phyloP scores from a whole-genome alignment of 2,113 vertebrate genomes.

The Junco hyemalis region DNA sequence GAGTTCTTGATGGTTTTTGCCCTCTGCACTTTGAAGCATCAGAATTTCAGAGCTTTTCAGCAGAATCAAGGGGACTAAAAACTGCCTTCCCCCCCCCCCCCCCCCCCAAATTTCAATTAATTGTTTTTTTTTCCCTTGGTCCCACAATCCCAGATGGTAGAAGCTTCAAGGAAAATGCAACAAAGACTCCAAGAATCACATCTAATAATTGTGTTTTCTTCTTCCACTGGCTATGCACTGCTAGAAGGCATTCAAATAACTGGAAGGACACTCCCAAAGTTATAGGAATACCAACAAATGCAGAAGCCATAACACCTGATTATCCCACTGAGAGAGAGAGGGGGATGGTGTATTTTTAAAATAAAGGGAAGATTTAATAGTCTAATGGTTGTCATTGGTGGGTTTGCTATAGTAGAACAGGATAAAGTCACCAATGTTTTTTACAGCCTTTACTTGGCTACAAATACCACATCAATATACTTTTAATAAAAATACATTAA shows the following conservation, averaged over 20 bases:
- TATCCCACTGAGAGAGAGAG: background rate
- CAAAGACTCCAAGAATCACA: background rate
- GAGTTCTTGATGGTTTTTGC: background rate
- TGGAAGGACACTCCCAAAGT: background rate
- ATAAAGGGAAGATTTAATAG: background rate
- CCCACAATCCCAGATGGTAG: background rate
- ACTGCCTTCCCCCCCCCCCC: rapidly evolving
- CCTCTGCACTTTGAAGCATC: background rate
- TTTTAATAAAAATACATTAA: background rate
- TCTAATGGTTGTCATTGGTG: background rate
- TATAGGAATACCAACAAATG: background rate
- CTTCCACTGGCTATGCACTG: background rate
- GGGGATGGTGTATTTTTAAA: background rate
- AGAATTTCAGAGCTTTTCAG: background rate
- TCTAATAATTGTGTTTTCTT: background rate
- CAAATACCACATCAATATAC: background rate
- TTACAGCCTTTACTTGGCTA: background rate
- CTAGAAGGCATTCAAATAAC: background rate
- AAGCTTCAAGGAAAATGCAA: background rate
- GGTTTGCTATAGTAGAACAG: background rate
- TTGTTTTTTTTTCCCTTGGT: background rate
- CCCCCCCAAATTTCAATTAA: background rate
- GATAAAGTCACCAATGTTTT: background rate
- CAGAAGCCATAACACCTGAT: background rate
- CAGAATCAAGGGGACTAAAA: background rate